phyloP scores from a whole-genome alignment of 2,888 invertebrate species.

The Dicycla oo region DNA sequence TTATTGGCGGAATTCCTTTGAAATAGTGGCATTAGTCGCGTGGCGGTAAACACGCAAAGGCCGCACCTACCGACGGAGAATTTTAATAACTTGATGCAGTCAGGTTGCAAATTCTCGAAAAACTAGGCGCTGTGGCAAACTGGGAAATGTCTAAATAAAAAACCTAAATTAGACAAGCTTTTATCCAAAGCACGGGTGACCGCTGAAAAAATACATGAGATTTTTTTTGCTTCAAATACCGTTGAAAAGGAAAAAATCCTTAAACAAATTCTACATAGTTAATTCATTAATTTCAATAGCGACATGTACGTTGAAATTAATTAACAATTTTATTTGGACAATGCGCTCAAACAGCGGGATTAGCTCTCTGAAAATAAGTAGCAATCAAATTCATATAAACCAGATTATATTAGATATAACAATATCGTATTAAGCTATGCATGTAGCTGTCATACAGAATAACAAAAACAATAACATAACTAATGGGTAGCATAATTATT shows the following conservation, averaged over 20 bases:
- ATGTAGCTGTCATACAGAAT: not conserved
- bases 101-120: slow-evolving; percentile 13
- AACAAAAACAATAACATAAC: not conserved
- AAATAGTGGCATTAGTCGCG: slow-evolving; percentile 56
- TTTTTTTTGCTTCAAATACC: not conserved
- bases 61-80: slow-evolving; percentile 5
- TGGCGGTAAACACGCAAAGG: slow-evolving; percentile 51
- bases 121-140: no score
- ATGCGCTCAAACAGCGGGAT: not conserved
- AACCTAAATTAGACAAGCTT: not conserved
- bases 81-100: slow-evolving; percentile 45
- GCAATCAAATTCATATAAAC: not conserved
- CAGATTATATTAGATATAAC: slow-evolving; percentile 8
- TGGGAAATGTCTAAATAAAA: slow-evolving; percentile 1
- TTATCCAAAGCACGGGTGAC: no score
- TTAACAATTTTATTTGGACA: slow-evolving; percentile 3
- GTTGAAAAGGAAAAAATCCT: not conserved
- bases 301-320: slow-evolving; percentile 14
- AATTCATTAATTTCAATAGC: slow-evolving; percentile 9
- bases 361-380: slow-evolving; percentile 9
- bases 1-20: slow-evolving; percentile 58
- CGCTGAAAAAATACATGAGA: not conserved
- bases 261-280: not conserved
- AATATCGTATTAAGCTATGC: not conserved
- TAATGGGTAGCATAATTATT: not conserved